phyloP scores from a whole-genome alignment of 1,140 invertebrate genomes.

The Eriosoma lanigerum region DNA sequence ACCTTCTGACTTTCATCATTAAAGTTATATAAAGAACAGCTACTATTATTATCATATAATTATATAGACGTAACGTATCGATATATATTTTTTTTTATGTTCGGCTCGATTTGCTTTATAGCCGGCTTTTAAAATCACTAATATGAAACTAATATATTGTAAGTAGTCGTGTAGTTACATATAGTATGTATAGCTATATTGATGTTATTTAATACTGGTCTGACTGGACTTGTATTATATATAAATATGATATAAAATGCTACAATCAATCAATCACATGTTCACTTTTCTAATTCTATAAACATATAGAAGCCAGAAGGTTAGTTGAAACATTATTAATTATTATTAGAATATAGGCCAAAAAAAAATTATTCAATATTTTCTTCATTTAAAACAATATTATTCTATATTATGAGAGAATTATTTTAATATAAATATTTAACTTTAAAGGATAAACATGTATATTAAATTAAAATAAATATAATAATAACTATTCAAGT shows the following conservation, averaged over 20 bases:
- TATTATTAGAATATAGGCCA: background rate
- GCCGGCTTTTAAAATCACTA: background rate
- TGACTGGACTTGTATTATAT: background rate
- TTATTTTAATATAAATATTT: no score
- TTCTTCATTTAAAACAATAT: no score
- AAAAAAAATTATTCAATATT: no score
- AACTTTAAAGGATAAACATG: no score
- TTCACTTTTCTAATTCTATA: background rate
- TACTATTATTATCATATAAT: conserved; percentile 1
- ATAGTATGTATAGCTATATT: background rate
- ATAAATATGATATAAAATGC: background rate
- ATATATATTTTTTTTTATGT: background rate
- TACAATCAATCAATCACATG: conserved; percentile 28
- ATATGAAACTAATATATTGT: background rate
- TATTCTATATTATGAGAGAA: no score
- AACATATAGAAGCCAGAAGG: background rate
- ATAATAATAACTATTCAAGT: no score
- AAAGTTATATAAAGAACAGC: conserved; percentile 16
- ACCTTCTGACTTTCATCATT: conserved; percentile 13
- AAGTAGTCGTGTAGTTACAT: background rate
- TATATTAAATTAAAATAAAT: no score
- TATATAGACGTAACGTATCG: background rate
- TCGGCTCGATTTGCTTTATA: background rate
- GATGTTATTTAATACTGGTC: conserved; percentile 9
- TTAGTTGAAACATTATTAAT: background rate